Base-by-base conservation (phyloP, 2,888 invertebrate species). In the Dryadula phaetusa region DNA sequence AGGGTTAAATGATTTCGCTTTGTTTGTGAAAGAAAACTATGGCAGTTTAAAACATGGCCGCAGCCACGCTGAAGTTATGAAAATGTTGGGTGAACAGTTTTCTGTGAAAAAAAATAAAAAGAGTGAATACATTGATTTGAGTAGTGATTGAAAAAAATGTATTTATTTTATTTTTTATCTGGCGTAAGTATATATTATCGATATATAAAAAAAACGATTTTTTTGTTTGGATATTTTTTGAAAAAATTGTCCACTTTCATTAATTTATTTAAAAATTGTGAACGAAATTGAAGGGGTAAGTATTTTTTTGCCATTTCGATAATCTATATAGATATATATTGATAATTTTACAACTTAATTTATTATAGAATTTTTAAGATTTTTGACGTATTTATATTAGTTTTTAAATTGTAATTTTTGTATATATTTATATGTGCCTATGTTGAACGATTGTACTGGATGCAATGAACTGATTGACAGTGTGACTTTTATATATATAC, bases 21-120 rank as follows among this genome's bases (percentile, higher is more conserved):
- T 94, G 8, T 96, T 93, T 77, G 96, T 96, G 0, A 96, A 96
- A 79, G 94, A 96, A 69, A 95, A 96, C 83, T 96, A 96, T 76
- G 92, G 93, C 0, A 76, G 79, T 0, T 83, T 94, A 0, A 93
- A 94, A 75, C 87, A 92, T 18, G 90, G 92, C 10, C 81, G 87
- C 44, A 94, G 93, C 49, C 97, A 97, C 77, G 95, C 94, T 0
- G 95, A 97, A 62, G 94, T 96, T 0, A 97, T 97, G 97, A 95
- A 95, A 78, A 75, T 95, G 53, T 87, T 97, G 40, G 95, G 96
- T 25, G 94, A 95, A 82, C 94, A 96, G 79, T 97, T 96, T 85
- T 80, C 86, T 0, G 80, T 88, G 64, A 80, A 53, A 6, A 62
- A 65, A 18, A 70, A 70, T 32, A 60, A 54, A 16, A 44, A 44